Evolutionary conservation across 2,888 invertebrate genomes (phyloP).

Genomic region (Harmothoe impar): DNA sequence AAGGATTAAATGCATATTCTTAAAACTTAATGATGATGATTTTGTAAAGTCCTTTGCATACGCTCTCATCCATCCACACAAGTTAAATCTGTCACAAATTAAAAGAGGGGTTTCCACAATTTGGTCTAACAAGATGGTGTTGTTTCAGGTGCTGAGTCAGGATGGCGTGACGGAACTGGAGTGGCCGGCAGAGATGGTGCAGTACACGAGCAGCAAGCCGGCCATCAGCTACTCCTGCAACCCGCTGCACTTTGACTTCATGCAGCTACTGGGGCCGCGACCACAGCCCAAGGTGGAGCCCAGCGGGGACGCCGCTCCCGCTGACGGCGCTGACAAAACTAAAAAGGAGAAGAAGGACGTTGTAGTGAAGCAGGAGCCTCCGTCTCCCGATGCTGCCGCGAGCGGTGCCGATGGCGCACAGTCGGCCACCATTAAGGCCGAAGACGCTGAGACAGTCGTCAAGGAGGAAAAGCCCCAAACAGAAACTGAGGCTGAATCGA

Average conservation of each 20-base stretch:
- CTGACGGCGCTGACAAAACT: conserved; percentile 5
- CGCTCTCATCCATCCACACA: too few species aligned
- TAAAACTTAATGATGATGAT: too few species aligned
- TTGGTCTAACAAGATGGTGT: neutral
- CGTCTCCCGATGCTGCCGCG: neutral
- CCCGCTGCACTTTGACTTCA: conserved; percentile 81
- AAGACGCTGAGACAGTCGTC: neutral
- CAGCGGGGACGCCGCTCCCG: neutral
- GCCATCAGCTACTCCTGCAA: conserved; percentile 79
- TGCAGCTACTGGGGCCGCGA: conserved; percentile 69
- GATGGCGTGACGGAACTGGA: conserved; percentile 77
- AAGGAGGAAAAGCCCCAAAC: conserved; percentile 9
- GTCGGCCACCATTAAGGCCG: neutral
- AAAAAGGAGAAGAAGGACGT: conserved; percentile 67
- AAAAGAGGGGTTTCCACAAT: too few species aligned
- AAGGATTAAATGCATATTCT: too few species aligned
- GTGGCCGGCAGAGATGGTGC: conserved; percentile 82
- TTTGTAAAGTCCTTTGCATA: too few species aligned
- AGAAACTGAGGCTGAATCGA: conserved; percentile 57
- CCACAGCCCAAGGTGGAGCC: conserved; percentile 64
- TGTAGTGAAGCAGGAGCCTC: neutral
- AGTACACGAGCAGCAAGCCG: conserved; percentile 77
- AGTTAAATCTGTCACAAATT: too few species aligned
- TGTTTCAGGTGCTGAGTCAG: conserved; percentile 71
- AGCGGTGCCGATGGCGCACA: neutral